These are phyloP conservation scores for Pammene aurita DNA, from an alignment of 2,888 invertebrate species.

Conservation along the genomic window DNA sequence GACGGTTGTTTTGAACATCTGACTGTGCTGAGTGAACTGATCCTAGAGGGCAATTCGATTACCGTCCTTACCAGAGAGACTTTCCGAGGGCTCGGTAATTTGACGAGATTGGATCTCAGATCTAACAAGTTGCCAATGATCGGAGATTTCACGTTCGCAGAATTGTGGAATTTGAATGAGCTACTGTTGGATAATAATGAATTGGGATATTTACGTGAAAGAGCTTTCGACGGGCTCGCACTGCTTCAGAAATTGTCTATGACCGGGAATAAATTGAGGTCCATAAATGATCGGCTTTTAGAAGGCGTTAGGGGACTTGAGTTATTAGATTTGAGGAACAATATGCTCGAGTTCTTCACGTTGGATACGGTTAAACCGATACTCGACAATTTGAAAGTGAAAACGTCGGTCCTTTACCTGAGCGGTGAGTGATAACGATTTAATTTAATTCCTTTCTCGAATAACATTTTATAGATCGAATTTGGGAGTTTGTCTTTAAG, in stretches of 20 bases:
- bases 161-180: slow-evolving; percentile 89
- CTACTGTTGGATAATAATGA: slow-evolving; percentile 88
- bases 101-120: slow-evolving; percentile 89
- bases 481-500: slow-evolving; percentile 11
- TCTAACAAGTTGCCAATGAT: slow-evolving; percentile 90
- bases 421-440: slow-evolving; percentile 63
- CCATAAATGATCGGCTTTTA: slow-evolving; percentile 88
- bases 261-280: slow-evolving; percentile 89
- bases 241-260: slow-evolving; percentile 88
- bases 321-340: slow-evolving; percentile 90
- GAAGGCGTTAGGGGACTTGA: slow-evolving; percentile 88
- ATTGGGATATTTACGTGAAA: slow-evolving; percentile 88
- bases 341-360: slow-evolving; percentile 89
- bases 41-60: slow-evolving; percentile 90
- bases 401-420: slow-evolving; percentile 74
- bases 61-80: slow-evolving; percentile 89
- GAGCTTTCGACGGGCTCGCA: slow-evolving; percentile 90
- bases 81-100: slow-evolving; percentile 88
- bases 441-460: slow-evolving; percentile 36
- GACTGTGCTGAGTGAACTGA: slow-evolving; percentile 88
- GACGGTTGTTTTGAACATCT: slow-evolving; percentile 92
- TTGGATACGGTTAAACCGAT: slow-evolving; percentile 90
- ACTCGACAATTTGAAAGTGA: slow-evolving; percentile 87
- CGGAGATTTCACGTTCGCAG: slow-evolving; percentile 90
- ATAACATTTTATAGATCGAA: slow-evolving; percentile 30